Conservation (phyloP, 2,113 vertebrate genomes). For the Prunella fulvescens region DNA sequence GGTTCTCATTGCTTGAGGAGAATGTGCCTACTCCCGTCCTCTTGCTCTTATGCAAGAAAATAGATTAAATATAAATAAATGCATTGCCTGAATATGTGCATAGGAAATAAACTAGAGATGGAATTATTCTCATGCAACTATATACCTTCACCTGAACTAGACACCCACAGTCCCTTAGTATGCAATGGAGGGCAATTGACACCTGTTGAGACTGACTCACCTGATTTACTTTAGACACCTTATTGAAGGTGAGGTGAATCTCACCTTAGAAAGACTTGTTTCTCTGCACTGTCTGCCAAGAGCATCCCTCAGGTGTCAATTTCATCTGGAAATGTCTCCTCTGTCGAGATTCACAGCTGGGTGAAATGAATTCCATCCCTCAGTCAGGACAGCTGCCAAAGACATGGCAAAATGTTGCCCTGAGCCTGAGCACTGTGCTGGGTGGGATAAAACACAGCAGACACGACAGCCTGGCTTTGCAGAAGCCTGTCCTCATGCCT, state of each 20-base stretch:
- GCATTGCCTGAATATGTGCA: background rate
- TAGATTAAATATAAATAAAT: background rate
- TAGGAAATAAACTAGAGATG: background rate
- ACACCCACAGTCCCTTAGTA: background rate
- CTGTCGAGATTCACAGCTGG: background rate
- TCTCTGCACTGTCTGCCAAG: background rate
- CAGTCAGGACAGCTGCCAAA: background rate
- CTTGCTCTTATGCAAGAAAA: background rate
- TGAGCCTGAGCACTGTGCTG: background rate
- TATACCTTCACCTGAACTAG: background rate
- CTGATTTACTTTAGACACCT: background rate
- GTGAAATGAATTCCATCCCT: background rate
- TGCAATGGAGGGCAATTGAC: background rate
- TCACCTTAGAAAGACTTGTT: background rate
- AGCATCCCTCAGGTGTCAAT: background rate
- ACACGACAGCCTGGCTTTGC: fast-evolving
- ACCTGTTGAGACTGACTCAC: background rate
- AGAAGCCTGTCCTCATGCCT: background rate
- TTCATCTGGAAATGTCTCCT: background rate
- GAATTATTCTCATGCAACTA: background rate
- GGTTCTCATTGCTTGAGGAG: background rate
- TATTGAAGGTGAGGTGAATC: background rate
- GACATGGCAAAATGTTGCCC: background rate
- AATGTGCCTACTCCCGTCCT: background rate
- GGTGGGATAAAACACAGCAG: background rate